These are phyloP conservation scores for Illadopsis cleaveri DNA, from an alignment of 2,113 vertebrate genomes.

Conservation along the genomic window DNA sequence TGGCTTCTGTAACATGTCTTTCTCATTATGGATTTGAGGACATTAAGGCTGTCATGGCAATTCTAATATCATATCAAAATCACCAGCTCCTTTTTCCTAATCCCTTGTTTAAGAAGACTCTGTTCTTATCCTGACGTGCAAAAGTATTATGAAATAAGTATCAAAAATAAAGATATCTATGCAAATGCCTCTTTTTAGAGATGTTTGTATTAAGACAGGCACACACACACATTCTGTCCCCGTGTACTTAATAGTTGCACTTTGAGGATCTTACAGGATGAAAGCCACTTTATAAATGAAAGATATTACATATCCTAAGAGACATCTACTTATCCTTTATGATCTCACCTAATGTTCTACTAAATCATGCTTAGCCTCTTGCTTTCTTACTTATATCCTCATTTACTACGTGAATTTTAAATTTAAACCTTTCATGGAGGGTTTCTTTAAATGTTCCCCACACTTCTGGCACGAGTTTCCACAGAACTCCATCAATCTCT, in stretches of 20 bases:
- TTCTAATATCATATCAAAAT: not conserved
- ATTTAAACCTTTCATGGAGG: not conserved
- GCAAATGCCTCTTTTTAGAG: not conserved
- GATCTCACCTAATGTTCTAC: constrained; percentile 30
- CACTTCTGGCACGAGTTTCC: not conserved
- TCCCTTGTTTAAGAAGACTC: not conserved
- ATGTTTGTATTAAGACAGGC: not conserved
- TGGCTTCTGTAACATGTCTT: not conserved
- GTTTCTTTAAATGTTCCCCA: not conserved
- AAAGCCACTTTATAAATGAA: constrained; percentile 32
- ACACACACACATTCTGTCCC: not conserved
- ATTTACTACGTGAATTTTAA: constrained; percentile 21
- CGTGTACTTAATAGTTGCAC: not conserved
- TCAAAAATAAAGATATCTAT: not conserved
- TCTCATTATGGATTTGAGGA: not conserved
- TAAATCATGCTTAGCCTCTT: constrained; percentile 46
- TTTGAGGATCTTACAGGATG: not conserved
- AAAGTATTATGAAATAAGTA: not conserved
- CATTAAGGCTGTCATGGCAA: not conserved
- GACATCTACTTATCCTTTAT: constrained; percentile 54
- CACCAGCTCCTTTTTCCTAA: not conserved
- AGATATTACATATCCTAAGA: constrained; percentile 15
- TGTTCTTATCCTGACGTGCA: not conserved
- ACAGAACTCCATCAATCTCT: not conserved
- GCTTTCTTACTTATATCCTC: constrained; percentile 27